Evolutionary conservation across 2,888 invertebrate genomes (phyloP).

Genomic region (Aleiodes testaceus): DNA sequence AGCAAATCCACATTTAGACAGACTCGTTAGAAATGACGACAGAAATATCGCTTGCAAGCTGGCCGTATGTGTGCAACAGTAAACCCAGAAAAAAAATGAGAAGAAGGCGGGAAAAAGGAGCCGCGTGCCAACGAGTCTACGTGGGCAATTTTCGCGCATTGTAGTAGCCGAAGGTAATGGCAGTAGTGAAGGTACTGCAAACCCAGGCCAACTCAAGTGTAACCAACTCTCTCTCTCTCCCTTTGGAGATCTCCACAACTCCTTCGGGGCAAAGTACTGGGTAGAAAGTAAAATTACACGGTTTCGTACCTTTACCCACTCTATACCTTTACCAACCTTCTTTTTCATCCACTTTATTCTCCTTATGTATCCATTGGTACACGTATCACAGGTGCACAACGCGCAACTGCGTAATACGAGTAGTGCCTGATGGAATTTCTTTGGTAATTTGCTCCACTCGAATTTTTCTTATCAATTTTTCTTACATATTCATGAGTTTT

Average conservation of each 20-base stretch:
- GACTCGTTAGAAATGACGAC: conserved; percentile 42
- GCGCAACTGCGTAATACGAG: conserved; percentile 35
- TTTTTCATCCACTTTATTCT: conserved; percentile 25
- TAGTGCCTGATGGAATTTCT: not conserved
- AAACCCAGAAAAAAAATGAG: not conserved
- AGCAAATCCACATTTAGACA: conserved; percentile 17
- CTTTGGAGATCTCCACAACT: conserved; percentile 8
- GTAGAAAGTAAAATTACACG: conserved; percentile 61
- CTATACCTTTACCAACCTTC: conserved; percentile 8
- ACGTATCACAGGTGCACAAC: conserved; percentile 21
- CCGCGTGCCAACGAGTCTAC: conserved; percentile 35
- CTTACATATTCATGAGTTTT: no score
- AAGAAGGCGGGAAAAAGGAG: conserved; percentile 1
- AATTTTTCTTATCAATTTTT: conserved; percentile 1
- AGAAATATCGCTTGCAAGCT: conserved; percentile 35
- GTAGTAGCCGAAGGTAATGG: conserved; percentile 46
- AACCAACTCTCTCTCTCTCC: conserved; percentile 16
- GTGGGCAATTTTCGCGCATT: conserved; percentile 34
- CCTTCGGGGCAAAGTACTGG: conserved; percentile 52
- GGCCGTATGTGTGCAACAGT: conserved; percentile 11
- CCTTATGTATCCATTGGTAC: conserved; percentile 14
- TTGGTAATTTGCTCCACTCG: conserved; percentile 2
- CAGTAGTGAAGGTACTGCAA: conserved; percentile 19
- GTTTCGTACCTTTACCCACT: conserved; percentile 51
- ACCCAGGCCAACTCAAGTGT: conserved; percentile 1